phyloP scores from a whole-genome alignment of 2,113 vertebrate species.

The Gopherus flavomarginatus region DNA sequence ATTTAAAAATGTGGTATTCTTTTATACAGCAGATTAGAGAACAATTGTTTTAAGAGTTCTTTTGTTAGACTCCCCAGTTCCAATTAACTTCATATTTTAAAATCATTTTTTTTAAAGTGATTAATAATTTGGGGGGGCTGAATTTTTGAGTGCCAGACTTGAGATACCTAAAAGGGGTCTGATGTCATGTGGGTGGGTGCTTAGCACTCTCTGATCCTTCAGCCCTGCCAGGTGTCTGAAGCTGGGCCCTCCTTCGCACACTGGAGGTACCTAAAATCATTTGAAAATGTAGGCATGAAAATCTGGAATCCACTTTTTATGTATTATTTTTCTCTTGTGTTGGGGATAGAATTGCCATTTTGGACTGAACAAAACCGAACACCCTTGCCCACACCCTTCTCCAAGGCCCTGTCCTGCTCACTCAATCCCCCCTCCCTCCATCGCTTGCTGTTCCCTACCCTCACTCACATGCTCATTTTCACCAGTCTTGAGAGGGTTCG shows the following conservation, averaged over 20 bases:
- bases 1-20: background rate
- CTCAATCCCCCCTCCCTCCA: no score
- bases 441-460: no score
- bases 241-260: no score
- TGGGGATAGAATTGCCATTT: background rate
- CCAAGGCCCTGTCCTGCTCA: no score
- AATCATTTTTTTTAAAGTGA: background rate
- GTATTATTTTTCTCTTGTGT: background rate
- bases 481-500: no score
- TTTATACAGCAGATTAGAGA: background rate
- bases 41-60: background rate
- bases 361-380: no score
- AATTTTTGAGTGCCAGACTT: no score
- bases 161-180: background rate
- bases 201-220: background rate
- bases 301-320: background rate
- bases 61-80: background rate
- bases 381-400: no score
- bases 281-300: background rate
- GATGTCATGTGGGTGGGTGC: background rate
- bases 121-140: background rate
- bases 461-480: no score
- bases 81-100: background rate
- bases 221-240: background rate
- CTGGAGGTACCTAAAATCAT: background rate